Base-by-base conservation (phyloP, 2,888 invertebrate species). In the Drosophila meridiana region DNA sequence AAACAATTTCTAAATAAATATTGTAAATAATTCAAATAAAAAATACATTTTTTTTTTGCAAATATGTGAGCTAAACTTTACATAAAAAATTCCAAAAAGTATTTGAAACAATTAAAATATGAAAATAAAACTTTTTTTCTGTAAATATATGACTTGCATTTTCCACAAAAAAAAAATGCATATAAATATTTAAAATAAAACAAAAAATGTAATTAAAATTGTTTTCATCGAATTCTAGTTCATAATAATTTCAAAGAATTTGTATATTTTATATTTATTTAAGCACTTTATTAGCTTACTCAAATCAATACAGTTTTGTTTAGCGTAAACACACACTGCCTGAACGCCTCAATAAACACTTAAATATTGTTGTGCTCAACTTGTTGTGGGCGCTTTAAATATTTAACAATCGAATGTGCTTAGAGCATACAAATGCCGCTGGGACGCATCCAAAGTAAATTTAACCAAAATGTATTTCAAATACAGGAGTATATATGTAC, bases 281-380 rank as follows among this genome's bases (percentile, higher is more conserved):
- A 20, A 20, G 20, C 20, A 20, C 20, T 20, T 20, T 20, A 20
- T 20, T 20, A 20, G 20, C 20, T 20, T 20, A 20, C 20, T 20
- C 20, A 20, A 20, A 20, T 20, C 20, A 34, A 52, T 52, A 34
- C n/a, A 50, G 20, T 26, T 52, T 6, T 52, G 13, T 36, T 36
- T 34, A 52, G 20, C 11, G 20, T 52, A 52, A 52, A 36, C 52
- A 52, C 52, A 52, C 7, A 52, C 2, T 13, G 4, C 7, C 52
- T 0, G 2, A 52, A 26, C 13, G 34, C 52, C 13, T 26, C 52
- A 36, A 20, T 32, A 42, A 57, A 32, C 13, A 43, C 14, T 55
- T 38, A 55, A 55, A 38, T 55, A 38, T 28, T 28, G 26, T 55
- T 38, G 38, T 34, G 52, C 13, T 36, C 20, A 32, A 7, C 52